Conservation (phyloP, 2,888 invertebrate genomes). For the Agrochola circellaris region DNA sequence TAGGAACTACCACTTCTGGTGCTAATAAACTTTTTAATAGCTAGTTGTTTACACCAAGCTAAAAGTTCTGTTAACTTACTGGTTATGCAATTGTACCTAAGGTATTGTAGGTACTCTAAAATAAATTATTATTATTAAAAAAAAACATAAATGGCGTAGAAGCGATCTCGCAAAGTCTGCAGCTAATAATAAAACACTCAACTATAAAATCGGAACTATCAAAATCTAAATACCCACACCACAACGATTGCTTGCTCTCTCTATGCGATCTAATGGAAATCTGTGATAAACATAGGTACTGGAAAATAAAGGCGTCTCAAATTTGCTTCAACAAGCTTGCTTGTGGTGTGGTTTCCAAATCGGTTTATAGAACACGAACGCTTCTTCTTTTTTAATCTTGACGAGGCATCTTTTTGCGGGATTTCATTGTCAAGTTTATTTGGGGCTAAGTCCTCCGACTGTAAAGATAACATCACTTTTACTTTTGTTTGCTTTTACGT, state of each 20-base stretch:
- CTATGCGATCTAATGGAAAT: neutral
- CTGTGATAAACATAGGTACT: neutral
- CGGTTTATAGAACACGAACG: neutral
- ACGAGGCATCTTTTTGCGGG: neutral
- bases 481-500: neutral
- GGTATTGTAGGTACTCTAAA: too few relatives aligned
- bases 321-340: neutral
- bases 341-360: neutral
- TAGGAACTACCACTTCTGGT: neutral
- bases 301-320: neutral
- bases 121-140: too few relatives aligned
- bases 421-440: neutral
- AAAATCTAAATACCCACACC: neutral
- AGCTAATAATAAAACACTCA: neutral
- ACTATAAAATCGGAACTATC: neutral
- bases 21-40: conserved; percentile 1
- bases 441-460: neutral
- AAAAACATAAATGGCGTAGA: neutral
- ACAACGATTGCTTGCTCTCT: neutral
- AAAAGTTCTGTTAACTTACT: conserved; percentile 8
- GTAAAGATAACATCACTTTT: neutral
- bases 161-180: neutral
- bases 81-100: neutral
- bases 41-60: neutral
- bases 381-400: too few relatives aligned